Base-by-base conservation (phyloP, 1,140 invertebrate species). In the Scaptodrosophila lebanonensis region DNA sequence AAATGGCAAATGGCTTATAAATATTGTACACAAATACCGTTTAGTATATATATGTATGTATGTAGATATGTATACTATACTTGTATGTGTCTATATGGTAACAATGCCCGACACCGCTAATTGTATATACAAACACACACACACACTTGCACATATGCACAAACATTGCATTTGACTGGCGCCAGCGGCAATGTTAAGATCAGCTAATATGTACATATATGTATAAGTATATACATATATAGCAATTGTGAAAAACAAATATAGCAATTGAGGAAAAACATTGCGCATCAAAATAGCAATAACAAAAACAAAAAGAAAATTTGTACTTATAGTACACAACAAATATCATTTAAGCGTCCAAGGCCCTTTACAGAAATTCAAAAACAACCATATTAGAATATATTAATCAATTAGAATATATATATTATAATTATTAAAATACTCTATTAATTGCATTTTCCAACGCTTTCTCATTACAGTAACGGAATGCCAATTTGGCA, bases 401-500 rank as follows among this genome's bases (percentile, higher is more conserved):
- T 43, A 32, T 45, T 16, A 12, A 38, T 22, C 25, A 8, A 30
- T 49, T 15, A 8, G 7, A 22, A 27, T 8, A 22, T 6, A n/a
- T 36, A 17, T 8, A 33, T 49, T 32, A 3, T 18, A 13, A 36
- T 47, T 51, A 43, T 53, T 33, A 7, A 44, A 3, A 35, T 13
- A 12, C 5, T 57, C 25, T 2, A 12, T 47, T 36, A 29, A 9
- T 20, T 43, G 17, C 3, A 52, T 40, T 18, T 12, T 18, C 11
- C 11, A 3, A 2, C 13, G 8, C 3, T 3, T 22, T 51, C 22
- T 38, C 2, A 12, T 84, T 85, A 32, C 66, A 86, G 84, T 95
- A 93, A 66, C 92, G 95, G 95, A 97, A 91, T 97, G 96, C 84
- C 92, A 93, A 36, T 95, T 97, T 84, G 95, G 95, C 22, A 95